These are phyloP conservation scores for Anguilla obscura DNA, from an alignment of 2,797 vertebrate species.

Conservation along the genomic window DNA sequence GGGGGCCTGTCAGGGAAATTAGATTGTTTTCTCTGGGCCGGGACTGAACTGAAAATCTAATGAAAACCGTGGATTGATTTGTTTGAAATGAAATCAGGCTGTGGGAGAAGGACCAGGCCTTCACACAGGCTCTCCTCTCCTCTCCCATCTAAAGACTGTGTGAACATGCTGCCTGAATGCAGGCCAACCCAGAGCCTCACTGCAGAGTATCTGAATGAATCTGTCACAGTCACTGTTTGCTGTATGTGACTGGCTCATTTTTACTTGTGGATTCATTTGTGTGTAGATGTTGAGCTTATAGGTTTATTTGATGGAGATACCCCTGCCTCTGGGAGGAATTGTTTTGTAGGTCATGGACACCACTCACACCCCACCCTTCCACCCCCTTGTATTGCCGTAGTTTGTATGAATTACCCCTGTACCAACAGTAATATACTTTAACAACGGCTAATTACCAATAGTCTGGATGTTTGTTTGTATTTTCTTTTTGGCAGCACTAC, in stretches of 20 bases:
- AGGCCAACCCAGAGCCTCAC: background rate
- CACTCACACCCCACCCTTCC: background rate
- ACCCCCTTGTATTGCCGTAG: background rate
- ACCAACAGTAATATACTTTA: background rate
- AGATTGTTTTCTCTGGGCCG: background rate
- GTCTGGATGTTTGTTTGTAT: background rate
- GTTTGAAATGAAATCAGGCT: background rate
- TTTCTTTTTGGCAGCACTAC: constrained; percentile 50
- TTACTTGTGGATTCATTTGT: background rate
- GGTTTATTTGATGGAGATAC: background rate
- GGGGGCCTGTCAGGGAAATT: background rate
- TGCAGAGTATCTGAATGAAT: background rate
- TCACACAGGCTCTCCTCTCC: background rate
- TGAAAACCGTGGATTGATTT: background rate
- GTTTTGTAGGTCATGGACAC: background rate
- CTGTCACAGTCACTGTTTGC: background rate
- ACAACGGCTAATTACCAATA: background rate
- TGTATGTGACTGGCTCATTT: background rate
- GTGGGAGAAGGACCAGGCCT: background rate
- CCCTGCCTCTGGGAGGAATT: background rate
- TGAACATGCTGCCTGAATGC: background rate
- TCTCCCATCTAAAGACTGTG: background rate
- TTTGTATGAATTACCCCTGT: background rate
- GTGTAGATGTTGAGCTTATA: background rate
- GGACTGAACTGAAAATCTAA: background rate